phyloP scores from a whole-genome alignment of 2,113 vertebrate species.

The Callaeas wilsoni region DNA sequence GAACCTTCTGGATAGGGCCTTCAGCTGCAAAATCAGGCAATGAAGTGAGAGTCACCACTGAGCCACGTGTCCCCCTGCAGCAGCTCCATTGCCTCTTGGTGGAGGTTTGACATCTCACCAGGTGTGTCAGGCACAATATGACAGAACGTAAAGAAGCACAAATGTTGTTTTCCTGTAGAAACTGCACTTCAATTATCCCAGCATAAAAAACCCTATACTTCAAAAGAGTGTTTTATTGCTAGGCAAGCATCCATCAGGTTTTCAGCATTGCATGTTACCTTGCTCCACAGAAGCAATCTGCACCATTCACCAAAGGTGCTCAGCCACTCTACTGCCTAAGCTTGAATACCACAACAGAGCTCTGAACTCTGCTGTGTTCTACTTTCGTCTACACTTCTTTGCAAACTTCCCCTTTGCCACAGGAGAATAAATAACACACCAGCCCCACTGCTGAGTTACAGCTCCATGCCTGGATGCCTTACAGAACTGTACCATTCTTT shows the following conservation, averaged over 20 bases:
- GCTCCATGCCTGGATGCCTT: not conserved
- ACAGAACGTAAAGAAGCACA: not conserved
- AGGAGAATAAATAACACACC: not conserved
- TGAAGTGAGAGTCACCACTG: not conserved
- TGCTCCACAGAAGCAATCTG: not conserved
- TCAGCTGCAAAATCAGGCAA: not conserved
- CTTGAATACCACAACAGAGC: not conserved
- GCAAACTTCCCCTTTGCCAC: not conserved
- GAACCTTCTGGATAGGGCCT: not conserved
- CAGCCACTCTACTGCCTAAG: not conserved
- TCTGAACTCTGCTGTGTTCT: not conserved
- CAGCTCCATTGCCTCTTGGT: not conserved
- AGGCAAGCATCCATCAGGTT: not conserved
- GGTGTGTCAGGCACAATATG: not conserved
- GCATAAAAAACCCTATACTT: not conserved
- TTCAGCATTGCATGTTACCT: not conserved
- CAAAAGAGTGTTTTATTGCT: not conserved
- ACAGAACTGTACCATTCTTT: not conserved
- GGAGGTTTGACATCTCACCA: not conserved
- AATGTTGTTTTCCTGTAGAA: not conserved
- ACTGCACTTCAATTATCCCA: not conserved
- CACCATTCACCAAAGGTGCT: not conserved
- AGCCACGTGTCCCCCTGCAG: not conserved
- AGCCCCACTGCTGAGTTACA: not conserved
- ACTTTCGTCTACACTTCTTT: not conserved